Evolutionary conservation across 1,140 invertebrate genomes (phyloP).

Genomic region (Meloidogyne exigua): DNA sequence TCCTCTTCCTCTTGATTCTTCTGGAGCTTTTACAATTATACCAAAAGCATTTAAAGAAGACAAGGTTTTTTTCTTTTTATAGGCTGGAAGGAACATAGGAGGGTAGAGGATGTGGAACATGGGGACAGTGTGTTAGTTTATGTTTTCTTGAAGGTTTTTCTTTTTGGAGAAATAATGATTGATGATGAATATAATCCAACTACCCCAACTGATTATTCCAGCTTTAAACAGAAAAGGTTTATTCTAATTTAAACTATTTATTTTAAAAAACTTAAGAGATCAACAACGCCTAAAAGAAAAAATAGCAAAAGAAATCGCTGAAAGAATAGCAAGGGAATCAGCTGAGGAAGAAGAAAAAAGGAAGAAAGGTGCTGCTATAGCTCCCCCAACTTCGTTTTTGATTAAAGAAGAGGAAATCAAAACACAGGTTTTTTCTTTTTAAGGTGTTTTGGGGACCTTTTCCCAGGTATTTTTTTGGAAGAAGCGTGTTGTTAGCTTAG

Average conservation of each 20-base stretch:
- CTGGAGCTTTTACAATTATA: slow-evolving; percentile 43
- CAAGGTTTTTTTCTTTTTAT: slow-evolving; percentile 46
- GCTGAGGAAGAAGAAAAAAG: slow-evolving; percentile 55
- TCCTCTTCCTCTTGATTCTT: slow-evolving; percentile 39
- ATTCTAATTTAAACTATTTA: background rate
- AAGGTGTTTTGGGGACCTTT: too few species aligned
- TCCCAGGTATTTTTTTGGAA: too few species aligned
- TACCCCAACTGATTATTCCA: slow-evolving; percentile 52
- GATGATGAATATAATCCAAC: slow-evolving; percentile 61
- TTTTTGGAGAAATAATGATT: slow-evolving; percentile 55
- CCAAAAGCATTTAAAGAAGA: slow-evolving; percentile 61
- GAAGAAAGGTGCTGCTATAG: slow-evolving; percentile 56
- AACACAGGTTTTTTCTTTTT: background rate
- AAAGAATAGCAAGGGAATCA: slow-evolving; percentile 49
- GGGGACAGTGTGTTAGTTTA: too few species aligned
- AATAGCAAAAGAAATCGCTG: slow-evolving; percentile 54
- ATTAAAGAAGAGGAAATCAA: slow-evolving; percentile 12
- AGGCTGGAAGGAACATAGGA: too few species aligned
- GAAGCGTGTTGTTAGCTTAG: too few species aligned
- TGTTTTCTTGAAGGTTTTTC: slow-evolving; percentile 47
- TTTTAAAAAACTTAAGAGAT: slow-evolving; percentile 35
- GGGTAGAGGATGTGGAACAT: too few species aligned
- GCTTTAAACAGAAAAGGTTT: slow-evolving; percentile 57
- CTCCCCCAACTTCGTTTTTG: slow-evolving; percentile 49
- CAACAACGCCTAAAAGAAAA: slow-evolving; percentile 48